Evolutionary conservation across 2,888 invertebrate genomes (phyloP).

Genomic region (Saturnia japonica): DNA sequence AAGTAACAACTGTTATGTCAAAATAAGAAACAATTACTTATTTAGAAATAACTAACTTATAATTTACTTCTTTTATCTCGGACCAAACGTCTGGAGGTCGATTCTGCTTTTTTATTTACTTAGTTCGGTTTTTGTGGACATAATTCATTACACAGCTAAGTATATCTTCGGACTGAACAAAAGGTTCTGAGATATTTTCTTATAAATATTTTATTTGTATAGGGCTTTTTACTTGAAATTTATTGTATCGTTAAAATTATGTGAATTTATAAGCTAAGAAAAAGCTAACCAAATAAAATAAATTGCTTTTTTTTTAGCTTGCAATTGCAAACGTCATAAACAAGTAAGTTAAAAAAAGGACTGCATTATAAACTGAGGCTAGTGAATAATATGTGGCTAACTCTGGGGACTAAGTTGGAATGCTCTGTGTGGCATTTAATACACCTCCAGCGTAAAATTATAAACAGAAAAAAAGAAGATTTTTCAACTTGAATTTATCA

Average conservation of each 20-base stretch:
- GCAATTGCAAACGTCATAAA: no score
- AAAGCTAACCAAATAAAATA: no score
- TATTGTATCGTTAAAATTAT: background rate
- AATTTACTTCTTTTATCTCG: background rate
- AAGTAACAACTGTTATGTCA: background rate
- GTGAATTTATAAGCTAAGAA: no score
- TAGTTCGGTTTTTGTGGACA: background rate
- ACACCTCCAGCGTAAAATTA: no score
- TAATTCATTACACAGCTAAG: background rate
- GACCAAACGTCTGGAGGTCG: background rate
- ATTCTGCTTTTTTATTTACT: background rate
- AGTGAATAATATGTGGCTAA: no score
- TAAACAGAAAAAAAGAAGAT: no score
- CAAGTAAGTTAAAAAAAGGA: no score
- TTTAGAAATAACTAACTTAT: background rate
- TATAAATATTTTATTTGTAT: background rate
- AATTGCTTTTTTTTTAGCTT: no score
- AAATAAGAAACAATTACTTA: background rate
- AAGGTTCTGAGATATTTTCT: background rate
- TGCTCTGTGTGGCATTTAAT: no score
- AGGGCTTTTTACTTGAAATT: background rate
- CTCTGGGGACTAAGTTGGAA: no score
- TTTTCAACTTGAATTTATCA: no score
- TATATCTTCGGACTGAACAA: background rate
- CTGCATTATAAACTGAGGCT: no score